Base-by-base conservation (phyloP, 2,888 invertebrate genomes). In the Tyria jacobaeae region DNA sequence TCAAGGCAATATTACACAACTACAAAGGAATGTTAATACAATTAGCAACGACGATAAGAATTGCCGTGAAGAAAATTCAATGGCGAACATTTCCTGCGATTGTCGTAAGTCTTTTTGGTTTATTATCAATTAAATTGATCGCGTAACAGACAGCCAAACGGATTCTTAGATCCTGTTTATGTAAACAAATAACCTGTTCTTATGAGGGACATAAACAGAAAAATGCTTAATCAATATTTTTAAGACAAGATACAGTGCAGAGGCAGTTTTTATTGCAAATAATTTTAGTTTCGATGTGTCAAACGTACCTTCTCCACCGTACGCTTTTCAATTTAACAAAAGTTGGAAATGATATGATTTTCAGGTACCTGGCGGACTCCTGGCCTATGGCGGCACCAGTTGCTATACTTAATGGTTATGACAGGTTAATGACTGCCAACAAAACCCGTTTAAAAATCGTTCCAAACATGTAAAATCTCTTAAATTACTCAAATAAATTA, bases 11-110 rank as follows among this genome's bases (percentile, higher is more conserved):
- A 57, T 76, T 72, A 74, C 66, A 70, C 68, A 77, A 76, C 68
- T 64, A 6, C 55, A 25, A 64, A 74, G 62, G 77, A 74, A 78
- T 75, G 67, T 70, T 74, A 74, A 76, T 77, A 66, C 66, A 70
- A 78, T 72, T 76, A 71, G 76, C 62, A 75, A 71, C 70, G 69
- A 61, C 64, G 76, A 73, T 76, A 76, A 78, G 70, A 68, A 75
- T 60, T 47, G 62, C 68, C 76, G 68, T 75, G 73, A 75, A 73
- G 68, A 53, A 73, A 69, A 75, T 60, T 68, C 76, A 73, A 76
- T 78, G 73, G 71, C 65, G 62, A 63, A 67, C 60, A 63, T 71
- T 74, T 78, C 78, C 77, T 78, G 71, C 66, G 70, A 78, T 78
- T 78, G 78, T 70, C 57, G 59, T 56, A 54, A 54, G 59, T 50